These are phyloP conservation scores for Naja naja DNA, from an alignment of 2,113 vertebrate genomes.

Conservation along the genomic window DNA sequence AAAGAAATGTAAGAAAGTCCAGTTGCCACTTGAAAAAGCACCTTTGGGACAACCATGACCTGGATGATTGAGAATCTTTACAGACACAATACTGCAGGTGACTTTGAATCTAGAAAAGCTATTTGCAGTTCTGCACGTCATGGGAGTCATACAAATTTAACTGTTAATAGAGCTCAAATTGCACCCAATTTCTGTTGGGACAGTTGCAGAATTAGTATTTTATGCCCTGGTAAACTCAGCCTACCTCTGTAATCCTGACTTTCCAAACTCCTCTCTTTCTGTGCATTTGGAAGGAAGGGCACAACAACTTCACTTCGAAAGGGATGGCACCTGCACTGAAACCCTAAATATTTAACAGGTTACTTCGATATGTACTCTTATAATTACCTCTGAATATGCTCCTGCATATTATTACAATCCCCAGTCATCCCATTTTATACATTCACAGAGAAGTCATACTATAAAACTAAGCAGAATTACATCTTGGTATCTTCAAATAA, in stretches of 20 bases:
- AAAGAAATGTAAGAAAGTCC: too few relatives aligned
- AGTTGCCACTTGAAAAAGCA: too few relatives aligned
- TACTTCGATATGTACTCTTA: neutral
- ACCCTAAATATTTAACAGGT: constrained; percentile 73
- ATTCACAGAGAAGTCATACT: neutral
- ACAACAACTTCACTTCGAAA: constrained; percentile 86
- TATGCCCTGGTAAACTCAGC: constrained; percentile 50
- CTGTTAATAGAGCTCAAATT: constrained; percentile 65
- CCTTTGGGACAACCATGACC: too few relatives aligned
- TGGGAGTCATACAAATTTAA: constrained; percentile 61
- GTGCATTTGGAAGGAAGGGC: constrained; percentile 88
- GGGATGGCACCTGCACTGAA: constrained; percentile 89
- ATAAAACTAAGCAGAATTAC: constrained; percentile 11
- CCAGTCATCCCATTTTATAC: neutral
- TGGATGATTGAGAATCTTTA: too few relatives aligned
- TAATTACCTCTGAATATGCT: constrained; percentile 43
- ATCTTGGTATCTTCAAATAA: neutral
- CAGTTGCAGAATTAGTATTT: constrained; percentile 65
- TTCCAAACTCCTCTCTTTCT: constrained; percentile 75
- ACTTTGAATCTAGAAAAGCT: constrained; percentile 52
- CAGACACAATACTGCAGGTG: constrained; percentile 47
- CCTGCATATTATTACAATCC: constrained; percentile 22
- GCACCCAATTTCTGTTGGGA: constrained; percentile 62
- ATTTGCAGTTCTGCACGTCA: constrained; percentile 61
- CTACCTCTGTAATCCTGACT: constrained; percentile 79